Base-by-base conservation (phyloP, 2,797 vertebrate genomes). In the Periophthalmus magnuspinnatus region DNA sequence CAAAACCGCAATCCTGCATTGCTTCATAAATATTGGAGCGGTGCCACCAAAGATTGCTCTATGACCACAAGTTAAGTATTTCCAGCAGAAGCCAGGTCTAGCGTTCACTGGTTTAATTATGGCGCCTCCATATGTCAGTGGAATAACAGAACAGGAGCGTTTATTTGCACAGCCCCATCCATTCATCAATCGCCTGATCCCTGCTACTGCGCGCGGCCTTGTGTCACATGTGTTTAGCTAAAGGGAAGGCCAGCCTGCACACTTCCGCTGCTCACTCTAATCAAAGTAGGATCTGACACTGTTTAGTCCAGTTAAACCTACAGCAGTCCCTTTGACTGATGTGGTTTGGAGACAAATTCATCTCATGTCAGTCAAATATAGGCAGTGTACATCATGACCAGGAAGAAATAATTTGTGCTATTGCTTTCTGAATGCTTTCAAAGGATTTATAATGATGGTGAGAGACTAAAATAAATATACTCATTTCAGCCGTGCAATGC, bases 151-250 rank as follows among this genome's bases (percentile, higher is more conserved):
- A 59, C 50, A 5, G 68, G 5, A 16, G 66, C 28, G 83, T 90
- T 90, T 90, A 87, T 91, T 93, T 92, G 82, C 78, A 75, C 84
- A 77, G 70, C 68, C 70, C 70, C 28, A 58, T 61, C 69, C 76
- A 83, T 91, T 89, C 81, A 91, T 84, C 90, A 90, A 79, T 76
- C 68, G 71, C 6, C 0, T 45, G 67, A 76, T 59, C 75, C 65
- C 70, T 76, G 86, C 91, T 91, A 88, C 88, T 81, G 85, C 84
- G 6, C 64, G 61, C 79, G 56, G 75, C 68, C 75, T 71, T 45
- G 11, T 17, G 75, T 88, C 84, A 83, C 71, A 47, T 21, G 62
- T 65, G 78, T 83, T 89, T 76, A 80, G 70, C 74, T 48, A 16
- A 67, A 32, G 74, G 75, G 68, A 72, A 59, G 60, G 65, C 34